Evolutionary conservation across 2,113 vertebrate genomes (phyloP), one percentile per base, ranked within the genome.

Genomic region (Pionites leucogaster): DNA sequence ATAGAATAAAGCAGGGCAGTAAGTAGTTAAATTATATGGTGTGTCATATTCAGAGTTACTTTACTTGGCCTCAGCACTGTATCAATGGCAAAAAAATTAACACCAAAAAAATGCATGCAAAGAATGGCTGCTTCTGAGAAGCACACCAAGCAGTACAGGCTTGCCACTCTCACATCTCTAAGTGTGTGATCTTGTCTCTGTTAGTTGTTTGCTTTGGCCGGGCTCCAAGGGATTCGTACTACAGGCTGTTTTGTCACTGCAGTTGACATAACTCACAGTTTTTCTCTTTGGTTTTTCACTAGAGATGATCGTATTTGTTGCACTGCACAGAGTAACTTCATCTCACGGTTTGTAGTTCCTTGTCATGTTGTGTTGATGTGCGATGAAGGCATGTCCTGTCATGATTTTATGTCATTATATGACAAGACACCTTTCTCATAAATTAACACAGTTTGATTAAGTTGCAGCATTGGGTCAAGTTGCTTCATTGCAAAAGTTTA

Each of bases 241-340:
- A 41, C 77, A 93, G 95, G 91, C 95, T 93, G 86, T 94, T 97
- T 92, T 96, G 92, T 95, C 81, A 82, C 81, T 87, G 55, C 50
- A 42, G 62, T 87, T 96, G 91, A 92, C 91, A 89, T 70, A 92
- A 79, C 81, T 95, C 83, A 37, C 94, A 74, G 94, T 82, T 92
- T 91, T 77, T 87, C 69, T 76, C 53, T 87, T 92, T 93, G 57
- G 9, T 89, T 94, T 94, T 96, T 89, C 57, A 68, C 74, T 44
- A 82, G 41, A 89, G 50, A 44, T 70, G 65, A 46, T 77, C 5
- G 0, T 94, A 74, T 93, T 91, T 95, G 91, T 96, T 86, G 76
- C 87, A 33, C 62, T 72, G 80, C 77, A 49, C 41, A 29, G 53
- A 85, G 39, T 86, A 72, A 59, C 88, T 95, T 71, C 41, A 89